Percentiles rank a stretch among this genome's conserved stretches.
Evolutionary conservation across 2,888 invertebrate genomes (phyloP).

Genomic region (Drosophila pullipes): DNA sequence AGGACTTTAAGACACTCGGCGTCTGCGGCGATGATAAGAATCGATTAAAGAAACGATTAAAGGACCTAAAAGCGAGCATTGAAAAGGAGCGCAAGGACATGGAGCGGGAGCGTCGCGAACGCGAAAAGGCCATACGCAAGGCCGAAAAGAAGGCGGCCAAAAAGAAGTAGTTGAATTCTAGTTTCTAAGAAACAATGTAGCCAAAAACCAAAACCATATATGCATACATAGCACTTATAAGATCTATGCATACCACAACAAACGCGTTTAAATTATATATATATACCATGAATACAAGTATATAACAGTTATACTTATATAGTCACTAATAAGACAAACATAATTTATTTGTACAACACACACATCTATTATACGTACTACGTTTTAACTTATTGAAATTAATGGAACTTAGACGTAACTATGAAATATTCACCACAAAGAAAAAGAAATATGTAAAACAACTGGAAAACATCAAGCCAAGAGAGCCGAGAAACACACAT

Average conservation of each 20-base stretch:
- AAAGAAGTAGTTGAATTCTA: constrained; percentile 86
- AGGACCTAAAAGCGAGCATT: constrained; percentile 91
- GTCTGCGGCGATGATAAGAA: constrained; percentile 92
- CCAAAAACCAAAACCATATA: constrained; percentile 76
- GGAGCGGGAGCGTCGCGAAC: constrained; percentile 93
- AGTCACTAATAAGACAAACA: constrained; percentile 20
- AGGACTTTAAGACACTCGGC: constrained; percentile 95
- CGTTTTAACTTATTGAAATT: constrained; percentile 71
- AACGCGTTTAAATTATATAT: constrained; percentile 29
- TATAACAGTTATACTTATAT: constrained; percentile 37
- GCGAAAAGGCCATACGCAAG: constrained; percentile 94
- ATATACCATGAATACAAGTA: constrained; percentile 31
- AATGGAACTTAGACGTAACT: constrained; percentile 62
- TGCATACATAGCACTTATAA: constrained; percentile 58
- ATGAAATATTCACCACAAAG: constrained; percentile 54
- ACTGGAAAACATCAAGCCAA: constrained; percentile 14
- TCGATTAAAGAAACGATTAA: constrained; percentile 93
- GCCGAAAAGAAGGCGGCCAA: constrained; percentile 93
- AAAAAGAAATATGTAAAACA: constrained; percentile 14
- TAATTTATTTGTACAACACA: constrained; percentile 63
- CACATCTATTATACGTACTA: constrained; percentile 68
- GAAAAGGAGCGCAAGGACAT: constrained; percentile 90
- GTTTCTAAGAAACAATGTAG: constrained; percentile 68
- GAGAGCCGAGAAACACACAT: constrained; percentile 15
- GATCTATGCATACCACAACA: constrained; percentile 56